Percentiles rank a stretch among this genome's conserved stretches.
These are phyloP conservation scores for Heloderma charlesbogerti DNA, from an alignment of 2,113 vertebrate genomes.

Conservation along the genomic window DNA sequence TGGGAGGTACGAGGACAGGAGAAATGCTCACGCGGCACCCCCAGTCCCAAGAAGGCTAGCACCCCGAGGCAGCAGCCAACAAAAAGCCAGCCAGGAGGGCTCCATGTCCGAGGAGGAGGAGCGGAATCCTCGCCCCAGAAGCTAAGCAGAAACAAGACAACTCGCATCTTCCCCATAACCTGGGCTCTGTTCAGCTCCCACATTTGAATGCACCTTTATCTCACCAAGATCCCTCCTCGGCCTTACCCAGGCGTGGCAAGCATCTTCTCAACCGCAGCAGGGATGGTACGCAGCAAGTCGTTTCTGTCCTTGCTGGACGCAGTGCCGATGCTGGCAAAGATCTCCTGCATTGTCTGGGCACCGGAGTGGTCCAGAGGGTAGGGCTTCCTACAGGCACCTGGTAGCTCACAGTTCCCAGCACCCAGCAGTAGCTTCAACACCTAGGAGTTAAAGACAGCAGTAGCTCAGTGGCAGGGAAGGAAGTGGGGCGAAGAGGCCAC, in stretches of 20 bases:
- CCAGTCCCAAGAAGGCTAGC: neutral
- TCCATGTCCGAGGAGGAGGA: neutral
- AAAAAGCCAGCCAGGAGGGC: neutral
- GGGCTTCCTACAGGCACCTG: constrained; percentile 64
- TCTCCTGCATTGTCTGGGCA: constrained; percentile 89
- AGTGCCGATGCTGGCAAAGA: constrained; percentile 93
- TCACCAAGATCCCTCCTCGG: neutral
- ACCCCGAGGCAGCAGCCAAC: neutral
- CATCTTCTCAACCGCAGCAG: constrained; percentile 88
- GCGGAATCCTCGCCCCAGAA: neutral
- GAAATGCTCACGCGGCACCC: neutral
- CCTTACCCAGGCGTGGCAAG: constrained; percentile 83
- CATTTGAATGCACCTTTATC: accelerated
- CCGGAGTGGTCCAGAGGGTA: constrained; percentile 79
- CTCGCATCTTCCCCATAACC: too few species aligned
- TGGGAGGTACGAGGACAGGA: neutral
- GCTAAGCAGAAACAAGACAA: neutral
- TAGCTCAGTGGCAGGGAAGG: neutral
- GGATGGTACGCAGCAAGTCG: constrained; percentile 84
- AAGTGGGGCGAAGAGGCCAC: neutral
- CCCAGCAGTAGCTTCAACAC: constrained; percentile 90
- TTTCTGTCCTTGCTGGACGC: constrained; percentile 82
- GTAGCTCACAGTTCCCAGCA: constrained; percentile 80
- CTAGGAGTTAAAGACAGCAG: constrained; percentile 64
- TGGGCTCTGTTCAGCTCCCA: neutral